Percentiles rank a stretch among this genome's conserved stretches.
Evolutionary conservation across 1,140 invertebrate species (phyloP).

Genomic region (Lineus longissimus): DNA sequence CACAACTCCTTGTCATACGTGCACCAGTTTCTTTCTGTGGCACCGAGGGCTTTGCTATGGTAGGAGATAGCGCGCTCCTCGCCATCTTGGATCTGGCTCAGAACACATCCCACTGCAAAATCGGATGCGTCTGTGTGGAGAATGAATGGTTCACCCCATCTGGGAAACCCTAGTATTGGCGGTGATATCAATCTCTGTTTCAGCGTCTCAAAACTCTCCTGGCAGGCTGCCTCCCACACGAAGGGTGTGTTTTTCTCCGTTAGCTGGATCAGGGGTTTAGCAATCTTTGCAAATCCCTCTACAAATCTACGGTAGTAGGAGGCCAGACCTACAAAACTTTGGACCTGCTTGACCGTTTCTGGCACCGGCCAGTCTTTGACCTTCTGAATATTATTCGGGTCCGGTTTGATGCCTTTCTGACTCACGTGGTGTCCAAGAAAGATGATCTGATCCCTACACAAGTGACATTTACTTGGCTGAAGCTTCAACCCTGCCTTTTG

Average conservation of each 20-base stretch:
- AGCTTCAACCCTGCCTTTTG: too few species aligned
- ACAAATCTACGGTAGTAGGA: conserved; percentile 33
- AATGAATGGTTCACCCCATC: conserved; percentile 17
- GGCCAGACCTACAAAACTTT: conserved; percentile 37
- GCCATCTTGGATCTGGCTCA: conserved; percentile 19
- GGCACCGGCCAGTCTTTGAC: conserved; percentile 36
- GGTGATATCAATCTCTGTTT: conserved; percentile 18
- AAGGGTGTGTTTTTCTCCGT: conserved; percentile 14
- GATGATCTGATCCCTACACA: too few species aligned
- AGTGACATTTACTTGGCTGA: too few species aligned
- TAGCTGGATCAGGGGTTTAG: conserved; percentile 25
- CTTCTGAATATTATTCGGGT: conserved; percentile 32
- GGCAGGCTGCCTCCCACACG: conserved; percentile 13
- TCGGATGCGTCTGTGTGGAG: conserved; percentile 13
- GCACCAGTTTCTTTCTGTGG: conserved; percentile 19
- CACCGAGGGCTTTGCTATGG: conserved; percentile 15
- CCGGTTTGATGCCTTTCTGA: conserved; percentile 23
- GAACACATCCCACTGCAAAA: background rate
- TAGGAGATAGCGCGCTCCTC: conserved; percentile 24
- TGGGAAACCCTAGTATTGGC: conserved; percentile 25
- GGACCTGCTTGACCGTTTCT: conserved; percentile 26
- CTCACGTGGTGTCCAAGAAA: too few species aligned
- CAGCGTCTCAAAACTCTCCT: conserved; percentile 20
- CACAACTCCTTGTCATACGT: conserved; percentile 17
- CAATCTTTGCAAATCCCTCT: conserved; percentile 27